Evolutionary conservation across 1,140 invertebrate genomes (phyloP).

Genomic region (Subanguina moxae): DNA sequence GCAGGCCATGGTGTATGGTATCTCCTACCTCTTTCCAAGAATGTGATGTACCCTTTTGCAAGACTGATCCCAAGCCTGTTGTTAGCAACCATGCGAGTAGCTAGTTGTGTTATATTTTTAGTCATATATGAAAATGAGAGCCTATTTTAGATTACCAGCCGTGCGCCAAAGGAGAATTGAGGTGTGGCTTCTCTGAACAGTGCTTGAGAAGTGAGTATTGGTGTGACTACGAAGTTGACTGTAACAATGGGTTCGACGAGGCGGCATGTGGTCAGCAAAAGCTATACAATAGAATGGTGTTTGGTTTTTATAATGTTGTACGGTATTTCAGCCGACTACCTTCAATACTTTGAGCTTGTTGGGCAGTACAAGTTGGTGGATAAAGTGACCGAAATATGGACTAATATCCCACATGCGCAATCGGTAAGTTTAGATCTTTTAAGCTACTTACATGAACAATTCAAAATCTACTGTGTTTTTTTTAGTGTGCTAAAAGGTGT

Average conservation of each 20-base stretch:
- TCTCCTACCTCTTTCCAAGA: conserved; percentile 28
- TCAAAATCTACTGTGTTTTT: conserved; percentile 7
- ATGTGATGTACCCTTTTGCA: conserved; percentile 18
- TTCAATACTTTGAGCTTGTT: conserved; percentile 17
- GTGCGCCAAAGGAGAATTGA: conserved; percentile 21
- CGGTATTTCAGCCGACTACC: conserved; percentile 24
- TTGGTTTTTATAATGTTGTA: neutral
- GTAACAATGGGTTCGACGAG: conserved; percentile 30
- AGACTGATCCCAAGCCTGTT: neutral
- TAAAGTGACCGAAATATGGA: conserved; percentile 26
- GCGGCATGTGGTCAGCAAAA: conserved; percentile 21
- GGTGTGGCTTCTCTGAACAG: conserved; percentile 25
- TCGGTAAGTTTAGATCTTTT: conserved; percentile 16
- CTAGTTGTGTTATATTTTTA: neutral
- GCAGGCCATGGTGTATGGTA: conserved; percentile 30
- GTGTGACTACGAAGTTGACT: conserved; percentile 32
- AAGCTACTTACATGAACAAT: neutral
- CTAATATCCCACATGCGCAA: conserved; percentile 21
- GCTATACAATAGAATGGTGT: neutral
- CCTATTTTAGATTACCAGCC: neutral
- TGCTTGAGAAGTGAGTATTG: conserved; percentile 22
- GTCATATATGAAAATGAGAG: neutral
- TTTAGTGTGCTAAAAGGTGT: conserved; percentile 33
- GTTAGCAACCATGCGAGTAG: neutral
- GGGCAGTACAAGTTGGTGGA: conserved; percentile 23